Evolutionary conservation across 2,888 invertebrate species (phyloP).

Genomic region (Acheta domesticus): DNA sequence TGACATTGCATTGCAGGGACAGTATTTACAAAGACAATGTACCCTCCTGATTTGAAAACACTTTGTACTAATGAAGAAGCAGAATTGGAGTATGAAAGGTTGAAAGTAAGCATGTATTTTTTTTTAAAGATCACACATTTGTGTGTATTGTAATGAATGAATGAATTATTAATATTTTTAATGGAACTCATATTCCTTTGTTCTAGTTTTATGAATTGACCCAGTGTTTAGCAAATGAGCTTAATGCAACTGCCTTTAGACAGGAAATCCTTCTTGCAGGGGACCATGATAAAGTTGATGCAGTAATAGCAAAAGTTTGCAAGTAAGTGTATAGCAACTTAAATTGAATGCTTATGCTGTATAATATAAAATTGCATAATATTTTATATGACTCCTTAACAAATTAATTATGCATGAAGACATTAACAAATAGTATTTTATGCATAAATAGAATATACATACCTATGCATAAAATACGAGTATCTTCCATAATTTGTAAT

Average conservation of each 20-base stretch:
- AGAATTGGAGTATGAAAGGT: constrained; percentile 1
- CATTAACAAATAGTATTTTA: too few species aligned
- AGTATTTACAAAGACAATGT: background rate
- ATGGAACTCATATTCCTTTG: too few species aligned
- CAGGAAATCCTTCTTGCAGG: background rate
- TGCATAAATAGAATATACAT: too few species aligned
- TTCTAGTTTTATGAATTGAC: constrained; percentile 5
- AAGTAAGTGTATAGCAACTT: too few species aligned
- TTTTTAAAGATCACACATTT: background rate
- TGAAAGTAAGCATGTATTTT: background rate
- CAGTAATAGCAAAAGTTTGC: background rate
- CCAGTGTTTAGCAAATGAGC: background rate
- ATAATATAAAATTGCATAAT: background rate
- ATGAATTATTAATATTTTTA: background rate
- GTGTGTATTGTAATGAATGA: background rate
- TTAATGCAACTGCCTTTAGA: background rate
- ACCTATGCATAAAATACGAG: too few species aligned
- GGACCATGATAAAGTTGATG: background rate
- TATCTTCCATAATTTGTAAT: too few species aligned
- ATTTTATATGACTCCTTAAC: too few species aligned
- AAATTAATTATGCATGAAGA: too few species aligned
- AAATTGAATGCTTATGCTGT: background rate
- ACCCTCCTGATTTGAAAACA: background rate
- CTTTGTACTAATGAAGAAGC: background rate
- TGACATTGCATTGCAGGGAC: background rate